Base-by-base conservation (phyloP, 2,888 invertebrate genomes). In the Pachycephus smyrnensis region DNA sequence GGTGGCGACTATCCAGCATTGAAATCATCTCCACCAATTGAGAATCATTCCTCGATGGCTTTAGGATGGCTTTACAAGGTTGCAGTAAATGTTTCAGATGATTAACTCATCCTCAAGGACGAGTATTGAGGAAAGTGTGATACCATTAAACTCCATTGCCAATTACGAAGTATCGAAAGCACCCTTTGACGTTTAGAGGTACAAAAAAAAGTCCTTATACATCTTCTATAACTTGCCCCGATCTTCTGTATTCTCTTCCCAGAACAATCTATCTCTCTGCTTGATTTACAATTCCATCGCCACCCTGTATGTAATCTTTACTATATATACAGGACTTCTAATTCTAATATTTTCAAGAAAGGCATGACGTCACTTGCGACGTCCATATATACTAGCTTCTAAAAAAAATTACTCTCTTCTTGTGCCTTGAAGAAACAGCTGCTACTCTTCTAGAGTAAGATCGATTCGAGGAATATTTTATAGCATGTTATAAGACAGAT, bases 111-210 rank as follows among this genome's bases (percentile, higher is more conserved):
- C 55, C 55, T 88, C 90, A 82, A 88, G 82, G 83, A 88, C 86
- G 86, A 89, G 84, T 87, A 84, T 86, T 81, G 90, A 90, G 83
- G 90, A 89, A 82, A 88, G 84, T 84, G 85, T 88, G 83, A 89
- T 89, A 86, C 88, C 90, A 75, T 88, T 91, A 88, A 89, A 89
- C 85, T 87, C 88, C 82, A 88, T 88, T 84, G 83, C 86, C 79
- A 87, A 87, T 86, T 82, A 86, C 80, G 87, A 88, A 78, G 88
- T 89, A 80, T 84, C 86, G 77, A 87, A 90, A 83, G 84, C 81
- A 80, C 79, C 86, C 75, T 83, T 84, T 81, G 84, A 88, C 82
- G 81, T 84, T 79, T 89, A 88, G 88, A 90, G 90, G 90, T 90
- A 90, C 83, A 79, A 23, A 55, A 23, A 55, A 2, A 23, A 55